Evolutionary conservation across 2,113 vertebrate genomes (phyloP), one percentile per base, ranked within the genome.

Genomic region (Muntiacus muntjak): DNA sequence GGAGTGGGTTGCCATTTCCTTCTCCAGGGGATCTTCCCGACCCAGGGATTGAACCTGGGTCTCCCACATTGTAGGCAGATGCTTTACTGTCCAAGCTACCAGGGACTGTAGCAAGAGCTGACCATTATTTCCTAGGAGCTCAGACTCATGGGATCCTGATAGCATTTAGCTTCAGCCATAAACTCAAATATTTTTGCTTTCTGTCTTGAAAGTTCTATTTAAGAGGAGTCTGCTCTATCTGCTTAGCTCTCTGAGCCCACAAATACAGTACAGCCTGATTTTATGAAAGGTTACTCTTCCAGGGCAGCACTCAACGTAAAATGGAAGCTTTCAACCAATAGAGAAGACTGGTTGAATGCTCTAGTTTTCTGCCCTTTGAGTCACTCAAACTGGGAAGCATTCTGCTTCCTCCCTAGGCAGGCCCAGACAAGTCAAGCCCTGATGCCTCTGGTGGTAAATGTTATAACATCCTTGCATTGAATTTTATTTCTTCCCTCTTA

Each of bases 11-110:
- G 64, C 33, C 33, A 36, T 67, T 67, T 67, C 17, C 9, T 21
- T 36, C n/a, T 36, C n/a, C n/a, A 71, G 33, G 9, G n/a, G 17
- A 71, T 71, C 64, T 71, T 71, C 64, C 64, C 0, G 0, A 21
- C 4, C 30, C 17, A 71, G 8, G n/a, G 64, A 36, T 71, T 10
- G 0, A 71, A 36, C n/a, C n/a, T 0, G 0, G 64, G 64, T 71
- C n/a, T 71, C 33, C 19, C 33, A 0, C 17, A 71, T 11, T 71
- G n/a, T 21, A 71, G 64, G 64, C 64, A 71, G n/a, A 71, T n/a
- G 10, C 17, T 71, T 71, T 71, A 71, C 64, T 0, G 0, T 71
- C 64, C 17, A 71, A 11, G n/a, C 17, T 71, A 71, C 64, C 4
- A 36, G n/a, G 9, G n/a, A 36, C 21, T 33, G 0, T 19, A 71